phyloP scores from a whole-genome alignment of 2,797 vertebrate species.

The Siniperca scherzeri region DNA sequence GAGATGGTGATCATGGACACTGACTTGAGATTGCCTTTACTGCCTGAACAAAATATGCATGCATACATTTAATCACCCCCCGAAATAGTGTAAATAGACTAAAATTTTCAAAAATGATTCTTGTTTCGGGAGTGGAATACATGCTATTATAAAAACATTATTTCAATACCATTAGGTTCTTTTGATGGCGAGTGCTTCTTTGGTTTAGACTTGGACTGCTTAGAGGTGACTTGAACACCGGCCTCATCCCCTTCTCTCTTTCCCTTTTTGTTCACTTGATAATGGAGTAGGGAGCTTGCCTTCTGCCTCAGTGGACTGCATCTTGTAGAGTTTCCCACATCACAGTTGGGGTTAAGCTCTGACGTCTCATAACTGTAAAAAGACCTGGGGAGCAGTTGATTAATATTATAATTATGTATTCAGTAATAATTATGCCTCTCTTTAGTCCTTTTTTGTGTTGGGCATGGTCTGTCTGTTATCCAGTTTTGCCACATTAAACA shows the following conservation, averaged over 20 bases:
- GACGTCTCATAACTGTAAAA: conserved; percentile 83
- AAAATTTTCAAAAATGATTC: not conserved
- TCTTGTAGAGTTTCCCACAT: conserved; percentile 14
- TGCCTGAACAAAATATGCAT: conserved; percentile 60
- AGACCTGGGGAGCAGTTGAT: conserved; percentile 71
- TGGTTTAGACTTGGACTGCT: conserved; percentile 70
- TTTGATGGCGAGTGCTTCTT: conserved; percentile 64
- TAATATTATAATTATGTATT: not conserved
- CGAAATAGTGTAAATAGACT: not conserved
- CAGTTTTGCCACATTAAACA: not conserved
- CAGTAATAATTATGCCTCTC: not conserved
- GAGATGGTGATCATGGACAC: conserved; percentile 85
- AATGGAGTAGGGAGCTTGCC: conserved; percentile 38
- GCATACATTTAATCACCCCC: not conserved
- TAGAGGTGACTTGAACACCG: conserved; percentile 36
- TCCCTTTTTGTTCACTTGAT: conserved; percentile 57
- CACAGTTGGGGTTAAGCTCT: conserved; percentile 31
- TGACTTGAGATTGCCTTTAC: conserved; percentile 69
- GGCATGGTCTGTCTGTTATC: not conserved
- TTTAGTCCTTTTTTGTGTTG: not conserved
- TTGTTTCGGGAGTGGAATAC: not conserved
- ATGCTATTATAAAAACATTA: not conserved
- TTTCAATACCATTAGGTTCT: conserved; percentile 75
- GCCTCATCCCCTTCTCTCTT: conserved; percentile 39
- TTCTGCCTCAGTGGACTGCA: conserved; percentile 53